A percentile compares a stretch with the other conserved stretches of the same genome.
Evolutionary conservation across 2,797 vertebrate genomes (phyloP).

Genomic region (Thamnophis elegans): DNA sequence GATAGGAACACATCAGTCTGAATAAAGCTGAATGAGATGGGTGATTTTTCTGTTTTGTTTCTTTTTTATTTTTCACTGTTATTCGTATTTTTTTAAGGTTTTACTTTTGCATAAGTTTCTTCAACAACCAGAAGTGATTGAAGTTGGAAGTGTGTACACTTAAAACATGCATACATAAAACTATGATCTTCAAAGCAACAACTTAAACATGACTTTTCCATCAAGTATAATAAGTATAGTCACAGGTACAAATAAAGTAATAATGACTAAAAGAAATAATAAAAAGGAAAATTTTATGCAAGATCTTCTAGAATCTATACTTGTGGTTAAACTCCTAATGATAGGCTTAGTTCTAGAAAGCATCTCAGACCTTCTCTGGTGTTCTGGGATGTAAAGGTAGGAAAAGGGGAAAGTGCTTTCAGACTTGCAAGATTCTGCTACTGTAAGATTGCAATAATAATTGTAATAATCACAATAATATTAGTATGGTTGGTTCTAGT

Average conservation of each 20-base stretch:
- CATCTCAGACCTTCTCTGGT: background rate
- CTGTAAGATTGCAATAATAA: background rate
- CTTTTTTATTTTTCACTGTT: background rate
- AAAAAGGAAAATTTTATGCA: background rate
- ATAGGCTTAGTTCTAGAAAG: background rate
- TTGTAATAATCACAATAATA: background rate
- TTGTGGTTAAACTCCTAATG: too few species aligned
- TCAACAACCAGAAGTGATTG: background rate
- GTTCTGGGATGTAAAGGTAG: background rate
- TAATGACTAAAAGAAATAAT: background rate
- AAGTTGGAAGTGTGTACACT: background rate
- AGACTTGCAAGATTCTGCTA: background rate
- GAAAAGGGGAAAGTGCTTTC: background rate
- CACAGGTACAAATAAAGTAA: background rate
- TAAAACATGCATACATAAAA: background rate
- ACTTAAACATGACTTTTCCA: background rate
- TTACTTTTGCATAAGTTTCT: background rate
- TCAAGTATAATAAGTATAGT: background rate
- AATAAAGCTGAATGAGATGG: background rate
- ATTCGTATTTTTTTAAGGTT: background rate
- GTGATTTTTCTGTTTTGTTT: background rate
- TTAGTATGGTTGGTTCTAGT: background rate
- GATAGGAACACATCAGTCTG: background rate
- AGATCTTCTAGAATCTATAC: background rate
- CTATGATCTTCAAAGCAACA: background rate